Base-by-base conservation (phyloP, 2,113 vertebrate species). In the Carollia perspicillata region DNA sequence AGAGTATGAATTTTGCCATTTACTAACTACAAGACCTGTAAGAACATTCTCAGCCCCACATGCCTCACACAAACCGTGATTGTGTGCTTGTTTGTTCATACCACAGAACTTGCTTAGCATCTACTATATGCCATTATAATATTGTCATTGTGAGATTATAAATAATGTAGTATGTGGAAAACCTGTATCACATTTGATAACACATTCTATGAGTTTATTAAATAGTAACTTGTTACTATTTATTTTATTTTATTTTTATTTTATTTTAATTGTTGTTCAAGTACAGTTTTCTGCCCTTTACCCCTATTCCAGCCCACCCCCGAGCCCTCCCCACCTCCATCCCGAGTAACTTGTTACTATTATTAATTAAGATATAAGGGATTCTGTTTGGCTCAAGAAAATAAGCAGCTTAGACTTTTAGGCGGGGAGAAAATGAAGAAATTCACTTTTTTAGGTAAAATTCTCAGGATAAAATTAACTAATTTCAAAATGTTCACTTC, bases 1-100 rank as follows among this genome's bases (percentile, higher is more conserved):
- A 84, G 11, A 87, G 14, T 87, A 74, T 95, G 80, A 90, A 85
- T 94, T 95, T 28, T 89, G 20, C 30, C 74, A 58, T 23, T 83
- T 92, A 53, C 26, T 85, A 84, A 47, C 71, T 30, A 78, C 35
- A 33, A 85, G 22, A 51, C 35, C 18, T 69, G 35, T 86, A n/a
- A 79, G 75, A 37, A 79, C 35, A 79, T 79, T 79, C 20, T 88
- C 81, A 47, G 20, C 23, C n/a, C 94, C 20, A 60, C 18, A 93
- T 91, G n/a, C 55, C 74, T 85, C 51, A 75, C 18, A 17, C 75
- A 65, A 12, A 9, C 35, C 37, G 95, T 88, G 14, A 28, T 77
- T 83, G n/a, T 69, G 30, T 6, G 1, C 16, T 71, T 89, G 42
- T 65, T 84, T 40, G 72, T 88, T 94, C 55, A 49, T 75, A 49